Conservation (phyloP, 2,888 invertebrate genomes). For the Dicycla oo region DNA sequence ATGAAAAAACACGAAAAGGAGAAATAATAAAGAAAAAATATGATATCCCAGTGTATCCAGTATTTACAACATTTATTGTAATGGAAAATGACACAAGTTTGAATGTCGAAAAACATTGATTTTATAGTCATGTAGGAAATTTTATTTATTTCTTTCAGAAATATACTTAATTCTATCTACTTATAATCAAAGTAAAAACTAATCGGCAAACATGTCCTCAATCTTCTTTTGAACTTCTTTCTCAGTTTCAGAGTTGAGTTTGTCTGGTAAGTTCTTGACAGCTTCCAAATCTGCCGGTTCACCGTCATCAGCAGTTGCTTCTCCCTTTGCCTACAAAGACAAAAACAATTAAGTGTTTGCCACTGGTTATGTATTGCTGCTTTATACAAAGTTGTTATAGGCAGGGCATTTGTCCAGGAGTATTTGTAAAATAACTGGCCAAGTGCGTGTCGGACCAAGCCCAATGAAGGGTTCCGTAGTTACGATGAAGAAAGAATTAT, state of each 20-base stretch:
- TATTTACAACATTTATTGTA: slow-evolving; percentile 31
- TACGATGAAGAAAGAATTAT: too few relatives aligned
- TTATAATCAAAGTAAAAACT: slow-evolving; percentile 55
- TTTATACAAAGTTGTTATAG: not conserved
- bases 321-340: slow-evolving; percentile 78
- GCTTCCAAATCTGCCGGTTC: slow-evolving; percentile 83
- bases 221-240: slow-evolving; percentile 88
- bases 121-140: not conserved
- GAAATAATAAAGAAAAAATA: not conserved
- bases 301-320: slow-evolving; percentile 77
- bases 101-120: not conserved
- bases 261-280: slow-evolving; percentile 84
- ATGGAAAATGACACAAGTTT: not conserved
- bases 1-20: too few relatives aligned
- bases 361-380: not conserved
- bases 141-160: slow-evolving; percentile 20
- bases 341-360: not conserved
- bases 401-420: not conserved
- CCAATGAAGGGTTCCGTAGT: too few relatives aligned
- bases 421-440: not conserved
- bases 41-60: not conserved
- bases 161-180: not conserved
- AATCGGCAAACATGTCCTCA: slow-evolving; percentile 90
- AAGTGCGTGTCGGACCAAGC: too few relatives aligned
- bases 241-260: slow-evolving; percentile 86